Evolutionary conservation across 1,140 invertebrate species (phyloP), one percentile per base, ranked within the genome.

Genomic region (Cylas formicarius): DNA sequence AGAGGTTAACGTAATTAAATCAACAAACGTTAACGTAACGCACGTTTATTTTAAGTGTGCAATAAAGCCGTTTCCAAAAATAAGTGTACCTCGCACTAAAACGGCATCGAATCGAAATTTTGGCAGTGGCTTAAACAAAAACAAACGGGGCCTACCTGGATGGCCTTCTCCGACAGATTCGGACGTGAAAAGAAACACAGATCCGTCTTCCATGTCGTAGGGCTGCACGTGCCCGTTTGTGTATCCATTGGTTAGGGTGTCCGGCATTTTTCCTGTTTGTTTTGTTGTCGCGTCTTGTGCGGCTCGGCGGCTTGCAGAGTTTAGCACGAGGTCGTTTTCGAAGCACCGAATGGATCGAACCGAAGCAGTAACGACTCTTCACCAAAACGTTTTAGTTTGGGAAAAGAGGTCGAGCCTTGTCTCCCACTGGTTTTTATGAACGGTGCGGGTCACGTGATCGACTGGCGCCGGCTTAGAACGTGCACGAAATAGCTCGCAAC

Each of bases 91-190:
- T n/a, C n/a, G n/a, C n/a, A n/a, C n/a, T n/a, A n/a, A n/a, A n/a
- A n/a, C n/a, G n/a, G n/a, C n/a, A n/a, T n/a, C n/a, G n/a, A n/a
- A n/a, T n/a, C n/a, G n/a, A n/a, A 16, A 8, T 40, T 14, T 17
- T 45, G 10, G 44, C n/a, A 21, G 23, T 8, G 2, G 32, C 4
- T 11, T 11, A 18, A 34, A 34, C 17, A 31, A n/a, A n/a, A n/a
- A n/a, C n/a, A n/a, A n/a, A n/a, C 4, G 14, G 11, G 31, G 73
- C 73, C 76, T 71, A 89, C 86, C 86, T 76, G 96, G 94, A 75
- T 98, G 95, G 58, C 95, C 95, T 74, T 98, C 96, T 59, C 94
- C 94, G 38, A 99, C 96, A 34, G 93, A 97, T 76, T 99, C 96
- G 16, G 94, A 97, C 32, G 95, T 97, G 71, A 99, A 99, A 20